These are phyloP conservation scores for Rotaria macrura DNA, from an alignment of 2,888 invertebrate species.

Conservation along the genomic window DNA sequence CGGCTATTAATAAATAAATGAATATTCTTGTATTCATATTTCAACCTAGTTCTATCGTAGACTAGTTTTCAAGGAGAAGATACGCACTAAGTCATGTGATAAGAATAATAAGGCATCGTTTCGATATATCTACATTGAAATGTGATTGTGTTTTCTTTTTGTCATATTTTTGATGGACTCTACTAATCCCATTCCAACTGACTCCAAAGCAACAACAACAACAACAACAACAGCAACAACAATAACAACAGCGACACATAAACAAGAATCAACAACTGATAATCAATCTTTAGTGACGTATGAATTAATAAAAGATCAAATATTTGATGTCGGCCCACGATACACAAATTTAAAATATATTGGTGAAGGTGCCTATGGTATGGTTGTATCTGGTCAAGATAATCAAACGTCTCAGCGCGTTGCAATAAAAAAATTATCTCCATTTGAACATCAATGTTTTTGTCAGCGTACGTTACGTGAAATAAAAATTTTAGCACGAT, in stretches of 20 bases:
- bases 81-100: too few species aligned
- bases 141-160: neutral
- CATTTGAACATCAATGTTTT: constrained; percentile 98
- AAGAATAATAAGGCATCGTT: too few species aligned
- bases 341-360: constrained; percentile 89
- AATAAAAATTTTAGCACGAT: constrained; percentile 96
- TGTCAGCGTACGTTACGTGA: constrained; percentile 96
- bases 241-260: too few species aligned
- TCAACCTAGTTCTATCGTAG: too few species aligned
- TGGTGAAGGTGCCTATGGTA: constrained; percentile 95
- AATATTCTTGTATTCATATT: too few species aligned
- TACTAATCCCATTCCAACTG: neutral
- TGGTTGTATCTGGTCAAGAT: constrained; percentile 47
- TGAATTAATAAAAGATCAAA: constrained; percentile 23
- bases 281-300: neutral
- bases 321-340: constrained; percentile 56
- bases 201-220: neutral
- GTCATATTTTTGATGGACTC: neutral
- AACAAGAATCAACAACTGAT: neutral
- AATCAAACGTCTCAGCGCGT: constrained; percentile 73
- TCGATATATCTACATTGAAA: too few species aligned
- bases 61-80: too few species aligned
- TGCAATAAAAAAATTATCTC: constrained; percentile 98
- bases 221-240: too few species aligned
- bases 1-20: too few species aligned